phyloP scores from a whole-genome alignment of 2,113 vertebrate genomes.

The Noctilio leporinus region DNA sequence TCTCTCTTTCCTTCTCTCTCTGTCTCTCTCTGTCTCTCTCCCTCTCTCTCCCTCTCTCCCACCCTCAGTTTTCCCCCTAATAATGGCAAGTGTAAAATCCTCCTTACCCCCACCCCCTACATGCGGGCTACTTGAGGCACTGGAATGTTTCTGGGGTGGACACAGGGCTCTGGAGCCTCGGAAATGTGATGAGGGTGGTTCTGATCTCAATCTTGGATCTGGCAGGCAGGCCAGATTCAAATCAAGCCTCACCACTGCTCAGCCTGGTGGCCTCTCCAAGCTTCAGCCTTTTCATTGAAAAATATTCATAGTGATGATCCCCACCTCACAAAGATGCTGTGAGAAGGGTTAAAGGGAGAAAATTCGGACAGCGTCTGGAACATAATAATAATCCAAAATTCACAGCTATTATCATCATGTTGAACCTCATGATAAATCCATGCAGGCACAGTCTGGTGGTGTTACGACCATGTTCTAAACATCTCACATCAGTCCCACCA shows the following conservation, averaged over 20 bases:
- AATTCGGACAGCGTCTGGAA: background rate
- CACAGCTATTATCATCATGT: background rate
- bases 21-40: background rate
- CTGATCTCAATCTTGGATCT: background rate
- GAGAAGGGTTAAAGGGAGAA: background rate
- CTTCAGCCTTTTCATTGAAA: background rate
- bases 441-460: background rate
- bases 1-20: background rate
- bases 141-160: background rate
- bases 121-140: background rate
- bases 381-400: background rate
- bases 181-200: background rate
- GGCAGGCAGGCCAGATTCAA: background rate
- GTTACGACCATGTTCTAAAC: background rate
- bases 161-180: background rate
- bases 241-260: background rate
- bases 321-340: background rate
- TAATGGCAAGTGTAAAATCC: background rate
- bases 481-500: background rate
- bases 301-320: background rate
- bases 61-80: background rate
- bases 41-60: background rate
- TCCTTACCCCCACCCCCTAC: background rate
- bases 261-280: background rate
- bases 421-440: background rate